phyloP scores from a whole-genome alignment of 2,113 vertebrate genomes.

The Psittacus erithacus region DNA sequence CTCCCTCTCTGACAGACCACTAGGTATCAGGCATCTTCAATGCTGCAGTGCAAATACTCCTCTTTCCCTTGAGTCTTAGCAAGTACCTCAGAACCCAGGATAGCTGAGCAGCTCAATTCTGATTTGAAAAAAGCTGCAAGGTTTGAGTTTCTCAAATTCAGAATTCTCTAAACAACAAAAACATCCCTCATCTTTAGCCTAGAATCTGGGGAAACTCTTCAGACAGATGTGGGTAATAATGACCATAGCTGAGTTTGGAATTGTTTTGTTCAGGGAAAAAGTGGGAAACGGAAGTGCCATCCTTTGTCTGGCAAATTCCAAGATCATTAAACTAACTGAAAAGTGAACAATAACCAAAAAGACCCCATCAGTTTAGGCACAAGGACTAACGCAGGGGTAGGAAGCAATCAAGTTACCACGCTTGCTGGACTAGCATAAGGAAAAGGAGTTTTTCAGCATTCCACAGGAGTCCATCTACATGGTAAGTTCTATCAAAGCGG shows the following conservation, averaged over 20 bases:
- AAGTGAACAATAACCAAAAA: not conserved
- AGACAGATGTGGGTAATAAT: not conserved
- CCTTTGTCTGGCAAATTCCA: not conserved
- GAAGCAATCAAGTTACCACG: not conserved
- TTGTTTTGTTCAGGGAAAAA: not conserved
- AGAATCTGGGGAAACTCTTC: not conserved
- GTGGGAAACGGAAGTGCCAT: not conserved
- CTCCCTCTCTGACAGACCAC: not conserved
- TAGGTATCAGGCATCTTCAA: not conserved
- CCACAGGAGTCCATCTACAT: not conserved
- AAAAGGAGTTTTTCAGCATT: not conserved
- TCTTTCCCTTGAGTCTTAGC: not conserved
- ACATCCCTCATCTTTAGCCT: not conserved
- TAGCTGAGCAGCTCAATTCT: not conserved
- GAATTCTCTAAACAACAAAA: not conserved
- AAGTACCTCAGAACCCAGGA: not conserved
- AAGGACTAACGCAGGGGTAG: fast-evolving
- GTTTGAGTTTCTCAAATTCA: not conserved
- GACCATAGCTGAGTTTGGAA: not conserved
- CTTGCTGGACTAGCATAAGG: not conserved
- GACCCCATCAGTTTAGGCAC: not conserved
- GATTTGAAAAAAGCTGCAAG: not conserved
- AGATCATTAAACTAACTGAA: not conserved
- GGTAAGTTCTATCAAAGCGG: not conserved
- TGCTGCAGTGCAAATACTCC: not conserved